Evolutionary conservation across 2,888 invertebrate species (phyloP).

Genomic region (Diploptera punctata): DNA sequence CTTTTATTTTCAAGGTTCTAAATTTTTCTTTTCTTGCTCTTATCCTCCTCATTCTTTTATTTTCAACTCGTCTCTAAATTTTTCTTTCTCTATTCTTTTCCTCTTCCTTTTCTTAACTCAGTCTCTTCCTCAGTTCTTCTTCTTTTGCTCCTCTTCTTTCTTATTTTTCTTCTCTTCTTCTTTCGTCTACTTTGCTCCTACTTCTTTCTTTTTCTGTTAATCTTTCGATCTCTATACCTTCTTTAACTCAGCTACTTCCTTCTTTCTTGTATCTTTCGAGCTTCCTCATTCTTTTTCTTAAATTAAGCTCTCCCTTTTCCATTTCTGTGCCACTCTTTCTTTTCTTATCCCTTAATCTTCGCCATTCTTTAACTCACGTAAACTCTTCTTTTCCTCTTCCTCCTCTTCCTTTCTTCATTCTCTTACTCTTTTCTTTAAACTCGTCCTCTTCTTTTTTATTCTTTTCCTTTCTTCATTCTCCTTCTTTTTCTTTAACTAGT

Average conservation of each 20-base stretch:
- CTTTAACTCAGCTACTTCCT: conserved; percentile 34
- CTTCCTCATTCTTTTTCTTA: conserved; percentile 40
- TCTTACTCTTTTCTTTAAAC: conserved; percentile 39
- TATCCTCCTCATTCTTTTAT: conserved; percentile 41
- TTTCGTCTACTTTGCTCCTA: conserved; percentile 11
- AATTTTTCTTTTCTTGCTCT: conserved; percentile 34
- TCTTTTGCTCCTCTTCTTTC: conserved; percentile 6
- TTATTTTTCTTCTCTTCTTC: conserved; percentile 33
- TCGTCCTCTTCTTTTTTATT: conserved; percentile 27
- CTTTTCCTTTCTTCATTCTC: conserved; percentile 11
- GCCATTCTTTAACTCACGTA: conserved; percentile 33
- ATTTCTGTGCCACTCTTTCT: not conserved
- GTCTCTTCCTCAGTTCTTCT: conserved; percentile 31
- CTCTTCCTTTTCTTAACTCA: too few species aligned
- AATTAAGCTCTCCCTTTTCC: conserved; percentile 33
- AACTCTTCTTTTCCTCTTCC: conserved; percentile 37
- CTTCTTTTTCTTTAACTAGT: conserved; percentile 8
- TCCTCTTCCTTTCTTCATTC: conserved; percentile 42
- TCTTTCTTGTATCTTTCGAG: conserved; percentile 41
- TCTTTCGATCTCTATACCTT: conserved; percentile 39
- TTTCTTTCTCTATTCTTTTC: conserved; percentile 40
- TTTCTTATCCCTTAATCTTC: conserved; percentile 29
- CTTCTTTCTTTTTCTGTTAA: not conserved
- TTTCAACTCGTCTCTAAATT: conserved; percentile 39
- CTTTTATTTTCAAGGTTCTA: too few species aligned